Evolutionary conservation across 2,113 vertebrate species (phyloP).

Genomic region (Mesoclemmys tuberculata): DNA sequence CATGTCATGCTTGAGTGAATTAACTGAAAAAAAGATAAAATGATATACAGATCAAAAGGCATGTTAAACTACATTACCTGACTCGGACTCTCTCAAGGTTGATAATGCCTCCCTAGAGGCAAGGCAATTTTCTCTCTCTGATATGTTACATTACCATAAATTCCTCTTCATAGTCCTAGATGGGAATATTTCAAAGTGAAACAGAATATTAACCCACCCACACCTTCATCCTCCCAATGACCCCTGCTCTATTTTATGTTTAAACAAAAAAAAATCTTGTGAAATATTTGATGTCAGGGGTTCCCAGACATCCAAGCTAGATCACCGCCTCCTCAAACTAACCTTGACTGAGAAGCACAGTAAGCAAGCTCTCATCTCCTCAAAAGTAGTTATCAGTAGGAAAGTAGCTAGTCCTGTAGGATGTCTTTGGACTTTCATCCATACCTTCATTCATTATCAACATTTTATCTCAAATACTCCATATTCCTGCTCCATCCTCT

Average conservation of each 20-base stretch:
- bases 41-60: neutral
- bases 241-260: neutral
- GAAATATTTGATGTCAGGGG: neutral
- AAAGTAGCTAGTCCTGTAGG: neutral
- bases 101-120: neutral
- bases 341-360: neutral
- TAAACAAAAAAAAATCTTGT: neutral
- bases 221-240: neutral
- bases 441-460: neutral
- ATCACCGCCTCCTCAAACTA: neutral
- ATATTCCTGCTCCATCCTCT: neutral
- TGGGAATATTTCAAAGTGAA: neutral
- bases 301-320: neutral
- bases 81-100: neutral
- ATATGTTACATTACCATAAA: neutral
- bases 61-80: slow-evolving; percentile 7
- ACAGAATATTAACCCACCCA: accelerated
- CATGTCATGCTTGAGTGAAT: neutral
- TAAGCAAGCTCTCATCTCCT: neutral
- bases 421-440: neutral
- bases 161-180: neutral
- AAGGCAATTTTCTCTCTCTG: neutral
- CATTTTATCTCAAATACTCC: neutral
- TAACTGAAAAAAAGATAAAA: neutral
- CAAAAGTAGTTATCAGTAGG: neutral